phyloP scores from a whole-genome alignment of 1,140 invertebrate species.

The Vanessa tameamea region DNA sequence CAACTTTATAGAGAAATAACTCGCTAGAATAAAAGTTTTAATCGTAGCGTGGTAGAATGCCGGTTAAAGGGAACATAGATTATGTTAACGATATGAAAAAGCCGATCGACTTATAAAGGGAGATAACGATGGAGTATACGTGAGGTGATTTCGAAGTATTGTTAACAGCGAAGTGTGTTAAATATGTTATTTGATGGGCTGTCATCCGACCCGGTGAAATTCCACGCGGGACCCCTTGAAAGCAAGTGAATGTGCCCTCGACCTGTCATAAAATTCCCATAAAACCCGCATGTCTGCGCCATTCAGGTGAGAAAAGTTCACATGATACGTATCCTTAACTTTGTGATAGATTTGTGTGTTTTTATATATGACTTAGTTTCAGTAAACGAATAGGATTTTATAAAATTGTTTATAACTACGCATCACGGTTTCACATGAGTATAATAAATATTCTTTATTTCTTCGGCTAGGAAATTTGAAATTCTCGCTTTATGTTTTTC shows the following conservation, averaged over 20 bases:
- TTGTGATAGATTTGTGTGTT: neutral
- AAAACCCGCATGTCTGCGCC: neutral
- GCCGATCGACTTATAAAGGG: neutral
- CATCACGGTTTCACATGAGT: too few relatives aligned
- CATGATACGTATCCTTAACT: neutral
- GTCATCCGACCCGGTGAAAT: conserved; percentile 12
- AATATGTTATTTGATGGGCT: conserved; percentile 15
- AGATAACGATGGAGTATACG: neutral
- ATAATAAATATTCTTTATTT: too few relatives aligned
- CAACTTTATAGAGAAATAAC: neutral
- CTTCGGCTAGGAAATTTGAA: too few relatives aligned
- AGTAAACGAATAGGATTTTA: too few relatives aligned
- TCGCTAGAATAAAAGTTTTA: neutral
- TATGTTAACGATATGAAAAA: conserved; percentile 1
- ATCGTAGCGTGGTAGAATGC: neutral
- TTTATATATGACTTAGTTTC: neutral
- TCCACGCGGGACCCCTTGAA: conserved; percentile 8
- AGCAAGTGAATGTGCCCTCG: neutral
- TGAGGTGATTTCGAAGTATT: neutral
- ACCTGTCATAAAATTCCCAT: conserved; percentile 25
- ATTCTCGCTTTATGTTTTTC: too few relatives aligned
- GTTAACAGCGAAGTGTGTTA: neutral
- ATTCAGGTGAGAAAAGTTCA: neutral
- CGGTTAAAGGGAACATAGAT: neutral
- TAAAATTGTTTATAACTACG: too few relatives aligned